Base-by-base conservation (phyloP, 2,113 vertebrate genomes). In the Apteryx mantelli region DNA sequence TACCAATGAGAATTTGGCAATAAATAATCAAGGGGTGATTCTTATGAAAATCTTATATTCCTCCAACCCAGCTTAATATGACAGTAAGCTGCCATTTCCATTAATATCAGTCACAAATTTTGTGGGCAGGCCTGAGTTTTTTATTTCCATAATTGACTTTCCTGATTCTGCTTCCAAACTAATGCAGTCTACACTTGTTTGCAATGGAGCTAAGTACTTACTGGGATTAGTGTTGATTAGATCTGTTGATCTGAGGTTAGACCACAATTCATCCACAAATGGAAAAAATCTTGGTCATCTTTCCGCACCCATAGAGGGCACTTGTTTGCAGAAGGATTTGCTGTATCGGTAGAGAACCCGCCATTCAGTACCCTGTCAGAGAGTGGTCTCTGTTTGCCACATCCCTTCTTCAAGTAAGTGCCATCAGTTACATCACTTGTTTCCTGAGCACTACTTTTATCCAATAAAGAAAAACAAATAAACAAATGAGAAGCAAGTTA, bases 391-490 rank as follows among this genome's bases (percentile, higher is more conserved):
- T 86, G 68, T 88, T 96, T 94, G 46, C 83, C 69, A 73, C 86
- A 93, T 32, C 46, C 16, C 24, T 86, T 89, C 55, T 66, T 83
- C 76, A 78, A 88, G 44, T 52, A 64, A 78, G 14, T 30, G 46
- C 52, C 93, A 88, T 92, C 90, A 88, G 82, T 90, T 94, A 42
- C 65, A 63, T 83, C 71, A 75, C 80, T 73, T 93, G 63, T 94
- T 96, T 97, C 77, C 86, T 73, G 69, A 88, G 42, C 11, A 79
- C 9, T 94, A 34, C 76, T 94, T 96, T 91, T 88, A 89, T 83
- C 69, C 88, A 92, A 78, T 88, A 79, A 94, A 92, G 76, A 73
- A 91, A 91, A 95, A 66, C 77, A 96, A 97, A 93, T 88, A 96
- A 94, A 91, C 65, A 96, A 93, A 81, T 90, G 85, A 71, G 77